phyloP scores from a whole-genome alignment of 2,797 vertebrate genomes.

The Mionectes olivaceus region DNA sequence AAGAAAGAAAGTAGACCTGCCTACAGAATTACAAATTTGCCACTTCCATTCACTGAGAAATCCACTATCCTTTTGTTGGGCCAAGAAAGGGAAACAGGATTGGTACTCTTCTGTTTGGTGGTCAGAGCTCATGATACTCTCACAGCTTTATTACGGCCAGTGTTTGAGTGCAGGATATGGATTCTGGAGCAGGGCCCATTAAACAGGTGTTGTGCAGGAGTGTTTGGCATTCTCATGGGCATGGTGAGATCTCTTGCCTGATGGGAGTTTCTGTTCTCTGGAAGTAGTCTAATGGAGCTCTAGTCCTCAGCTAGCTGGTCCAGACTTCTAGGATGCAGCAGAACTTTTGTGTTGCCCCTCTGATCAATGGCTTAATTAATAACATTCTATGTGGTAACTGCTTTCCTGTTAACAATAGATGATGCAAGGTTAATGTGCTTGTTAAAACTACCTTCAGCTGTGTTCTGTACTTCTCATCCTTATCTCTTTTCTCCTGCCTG shows the following conservation, averaged over 20 bases:
- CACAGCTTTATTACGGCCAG: neutral
- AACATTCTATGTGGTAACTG: neutral
- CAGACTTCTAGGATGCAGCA: neutral
- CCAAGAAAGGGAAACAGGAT: neutral
- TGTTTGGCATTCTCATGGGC: neutral
- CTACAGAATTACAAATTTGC: neutral
- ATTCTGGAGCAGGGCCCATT: neutral
- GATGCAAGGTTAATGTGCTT: neutral
- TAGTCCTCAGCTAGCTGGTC: neutral
- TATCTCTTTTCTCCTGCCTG: conserved; percentile 83
- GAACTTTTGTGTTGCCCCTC: neutral
- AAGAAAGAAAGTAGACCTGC: neutral
- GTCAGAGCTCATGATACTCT: neutral
- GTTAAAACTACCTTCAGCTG: conserved; percentile 38
- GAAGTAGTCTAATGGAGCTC: neutral
- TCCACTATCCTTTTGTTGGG: neutral
- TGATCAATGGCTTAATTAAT: neutral
- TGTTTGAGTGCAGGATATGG: neutral
- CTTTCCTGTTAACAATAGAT: neutral
- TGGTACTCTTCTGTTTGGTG: neutral
- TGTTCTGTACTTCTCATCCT: conserved; percentile 86
- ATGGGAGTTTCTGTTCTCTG: neutral
- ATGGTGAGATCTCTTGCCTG: neutral
- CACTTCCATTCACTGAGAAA: neutral
- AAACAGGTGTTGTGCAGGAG: neutral